Base-by-base conservation (phyloP, 2,888 invertebrate genomes). In the Andrena haemorrhoa region DNA sequence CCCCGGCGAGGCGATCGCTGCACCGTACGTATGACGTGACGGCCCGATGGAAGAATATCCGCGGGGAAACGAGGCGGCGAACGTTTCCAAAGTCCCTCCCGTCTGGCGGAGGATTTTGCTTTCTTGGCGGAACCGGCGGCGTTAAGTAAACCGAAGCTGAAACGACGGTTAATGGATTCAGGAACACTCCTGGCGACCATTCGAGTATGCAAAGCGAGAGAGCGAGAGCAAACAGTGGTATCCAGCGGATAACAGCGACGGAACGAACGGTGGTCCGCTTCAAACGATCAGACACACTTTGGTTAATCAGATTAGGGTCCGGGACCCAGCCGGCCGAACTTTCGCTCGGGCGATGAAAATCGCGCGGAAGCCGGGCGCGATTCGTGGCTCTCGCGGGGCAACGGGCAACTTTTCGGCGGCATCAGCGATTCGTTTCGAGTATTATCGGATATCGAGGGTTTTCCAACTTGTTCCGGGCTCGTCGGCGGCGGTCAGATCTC, bases 271-370 rank as follows among this genome's bases (percentile, higher is more conserved):
- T 75, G 82, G 75, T 79, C 70, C 70, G 73, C 78, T 79, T 84
- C 82, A 86, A 89, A 87, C 88, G 88, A 90, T 90, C 89, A 72
- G 85, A 86, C 83, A 89, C 86, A 87, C 90, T 90, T 84, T 82
- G 75, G 87, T 78, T 90, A 90, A 90, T 90, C 86, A 83, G 85
- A 89, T 90, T 86, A 88, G 72, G 72, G 58, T 51, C 73, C 74
- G 65, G 41, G 77, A 51, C 73, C 63, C 61, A 8, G 3, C 49
- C 60, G 29, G 70, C 58, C 58, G 70, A 49, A 60, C 60, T 68
- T 53, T 58, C 51, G 64, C 16, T 20, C 33, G 47, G 8, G 33
- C 23, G 31, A 66, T 53, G 61, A 61, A n/a, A 73, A 66, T 35
- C 29, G 23, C n/a, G 26, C 26, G 58, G 51, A 33, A 73, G 60